Evolutionary conservation across 2,113 vertebrate species (phyloP).

Genomic region (Geococcyx californianus): DNA sequence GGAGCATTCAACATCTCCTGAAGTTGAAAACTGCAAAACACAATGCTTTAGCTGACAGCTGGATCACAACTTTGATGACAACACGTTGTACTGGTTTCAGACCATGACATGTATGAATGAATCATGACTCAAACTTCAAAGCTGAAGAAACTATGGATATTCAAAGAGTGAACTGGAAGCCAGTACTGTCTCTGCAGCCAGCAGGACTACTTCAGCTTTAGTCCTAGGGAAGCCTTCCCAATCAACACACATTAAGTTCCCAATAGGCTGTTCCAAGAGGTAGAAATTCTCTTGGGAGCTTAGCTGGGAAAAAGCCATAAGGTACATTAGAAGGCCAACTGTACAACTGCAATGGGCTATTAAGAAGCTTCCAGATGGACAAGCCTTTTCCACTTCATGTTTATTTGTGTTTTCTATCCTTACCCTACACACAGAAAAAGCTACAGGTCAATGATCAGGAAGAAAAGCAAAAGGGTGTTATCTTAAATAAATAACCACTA

Average conservation of each 20-base stretch:
- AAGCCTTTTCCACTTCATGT: not conserved
- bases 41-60: not conserved
- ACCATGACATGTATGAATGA: rapidly evolving
- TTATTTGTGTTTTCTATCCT: not conserved
- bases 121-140: not conserved
- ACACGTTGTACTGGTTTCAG: not conserved
- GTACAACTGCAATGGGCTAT: not conserved
- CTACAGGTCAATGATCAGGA: not conserved
- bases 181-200: not conserved
- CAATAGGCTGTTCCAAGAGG: not conserved
- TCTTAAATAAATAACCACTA: not conserved
- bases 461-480: not conserved
- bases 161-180: not conserved
- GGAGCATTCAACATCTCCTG: not conserved
- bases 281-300: not conserved
- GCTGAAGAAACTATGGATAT: not conserved
- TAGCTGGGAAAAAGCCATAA: not conserved
- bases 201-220: not conserved
- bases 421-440: not conserved
- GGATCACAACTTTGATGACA: not conserved
- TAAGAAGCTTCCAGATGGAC: not conserved
- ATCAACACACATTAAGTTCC: not conserved
- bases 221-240: not conserved
- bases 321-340: not conserved
- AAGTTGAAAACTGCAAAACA: not conserved